Percentiles rank a stretch among this genome's conserved stretches.
phyloP scores from a whole-genome alignment of 2,888 invertebrate genomes.

The Nematopogon swammerdamellus region DNA sequence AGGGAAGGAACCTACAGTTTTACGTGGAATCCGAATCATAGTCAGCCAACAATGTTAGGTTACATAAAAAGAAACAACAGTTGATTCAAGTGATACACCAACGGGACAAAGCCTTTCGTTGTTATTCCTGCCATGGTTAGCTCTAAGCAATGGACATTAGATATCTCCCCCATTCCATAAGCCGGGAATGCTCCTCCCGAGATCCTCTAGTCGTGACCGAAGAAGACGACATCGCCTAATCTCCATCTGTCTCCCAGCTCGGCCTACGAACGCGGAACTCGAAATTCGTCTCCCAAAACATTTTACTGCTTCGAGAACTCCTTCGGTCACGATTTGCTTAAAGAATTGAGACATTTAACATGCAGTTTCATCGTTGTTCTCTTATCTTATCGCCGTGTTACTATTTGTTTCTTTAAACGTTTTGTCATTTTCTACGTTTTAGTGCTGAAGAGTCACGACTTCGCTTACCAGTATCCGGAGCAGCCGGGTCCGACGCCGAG shows the following conservation, averaged over 20 bases:
- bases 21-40: no score
- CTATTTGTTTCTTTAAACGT: conserved; percentile 16
- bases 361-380: conserved; percentile 46
- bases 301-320: conserved; percentile 43
- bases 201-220: not conserved
- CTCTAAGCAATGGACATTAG: no score
- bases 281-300: conserved; percentile 38
- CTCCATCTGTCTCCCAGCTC: not conserved
- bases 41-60: no score
- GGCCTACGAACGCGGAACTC: not conserved
- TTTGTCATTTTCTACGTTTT: conserved; percentile 62
- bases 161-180: no score
- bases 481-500: conserved; percentile 74
- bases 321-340: conserved; percentile 46
- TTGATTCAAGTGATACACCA: no score
- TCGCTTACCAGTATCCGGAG: conserved; percentile 63
- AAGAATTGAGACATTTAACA: conserved; percentile 54
- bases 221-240: not conserved
- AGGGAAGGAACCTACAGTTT: no score
- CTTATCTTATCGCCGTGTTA: conserved; percentile 44
- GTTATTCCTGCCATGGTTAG: no score
- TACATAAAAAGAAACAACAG: no score
- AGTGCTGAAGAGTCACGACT: conserved; percentile 84
- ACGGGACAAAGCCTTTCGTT: no score
- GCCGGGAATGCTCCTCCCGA: not conserved